Evolutionary conservation across 2,113 vertebrate genomes (phyloP).

Genomic region (Ursus arctos): DNA sequence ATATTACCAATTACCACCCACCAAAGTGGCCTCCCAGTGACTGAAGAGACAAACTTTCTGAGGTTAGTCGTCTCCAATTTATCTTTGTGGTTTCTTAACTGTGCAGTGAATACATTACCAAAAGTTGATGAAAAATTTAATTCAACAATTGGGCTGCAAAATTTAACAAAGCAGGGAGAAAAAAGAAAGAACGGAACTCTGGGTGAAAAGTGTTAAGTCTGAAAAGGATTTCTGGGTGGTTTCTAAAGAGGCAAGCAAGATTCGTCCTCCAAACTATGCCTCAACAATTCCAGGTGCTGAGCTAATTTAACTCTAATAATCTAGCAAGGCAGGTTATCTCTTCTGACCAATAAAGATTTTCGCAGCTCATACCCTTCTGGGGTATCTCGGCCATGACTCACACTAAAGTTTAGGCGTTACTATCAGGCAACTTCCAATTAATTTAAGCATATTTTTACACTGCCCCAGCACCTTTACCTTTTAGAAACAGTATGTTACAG

Average conservation of each 20-base stretch:
- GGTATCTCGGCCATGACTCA: background rate
- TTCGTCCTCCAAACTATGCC: background rate
- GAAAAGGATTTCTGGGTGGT: background rate
- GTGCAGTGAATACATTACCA: background rate
- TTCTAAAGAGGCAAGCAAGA: slow-evolving; percentile 22
- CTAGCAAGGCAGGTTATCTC: background rate
- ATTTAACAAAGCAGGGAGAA: background rate
- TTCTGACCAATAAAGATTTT: background rate
- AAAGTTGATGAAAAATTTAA: background rate
- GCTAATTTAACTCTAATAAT: background rate
- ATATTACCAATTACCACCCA: background rate
- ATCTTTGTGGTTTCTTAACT: slow-evolving; percentile 18
- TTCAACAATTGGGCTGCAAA: background rate
- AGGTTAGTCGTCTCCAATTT: background rate
- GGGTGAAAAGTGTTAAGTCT: background rate
- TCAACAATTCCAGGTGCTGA: background rate
- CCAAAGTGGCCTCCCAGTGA: background rate
- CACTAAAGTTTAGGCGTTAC: background rate
- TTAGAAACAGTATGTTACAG: background rate
- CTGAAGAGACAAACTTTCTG: background rate
- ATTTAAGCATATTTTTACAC: background rate
- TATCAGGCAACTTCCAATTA: background rate
- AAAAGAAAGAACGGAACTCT: background rate
- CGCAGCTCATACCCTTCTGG: background rate
- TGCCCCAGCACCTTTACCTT: background rate